Evolutionary conservation across 1,140 invertebrate genomes (phyloP).

Genomic region (Neodiprion fabricii): DNA sequence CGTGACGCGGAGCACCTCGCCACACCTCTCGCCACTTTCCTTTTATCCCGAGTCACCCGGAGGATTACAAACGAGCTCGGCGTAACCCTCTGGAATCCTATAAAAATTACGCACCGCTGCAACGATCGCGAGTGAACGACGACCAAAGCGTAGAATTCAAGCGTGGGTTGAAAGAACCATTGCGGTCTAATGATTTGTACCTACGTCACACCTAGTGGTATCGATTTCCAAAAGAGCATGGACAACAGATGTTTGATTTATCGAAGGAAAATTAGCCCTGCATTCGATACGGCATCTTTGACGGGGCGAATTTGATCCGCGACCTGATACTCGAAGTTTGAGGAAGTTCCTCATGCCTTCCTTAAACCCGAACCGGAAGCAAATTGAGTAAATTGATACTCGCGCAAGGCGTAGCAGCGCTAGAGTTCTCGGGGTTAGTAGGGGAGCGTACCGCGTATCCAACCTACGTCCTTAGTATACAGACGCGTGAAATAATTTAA

Average conservation of each 20-base stretch:
- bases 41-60: neutral
- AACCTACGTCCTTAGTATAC: neutral
- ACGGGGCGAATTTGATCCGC: neutral
- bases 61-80: neutral
- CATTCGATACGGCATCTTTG: too few relatives aligned
- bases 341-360: neutral
- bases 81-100: neutral
- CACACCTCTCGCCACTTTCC: slow-evolving; percentile 2
- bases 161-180: too few relatives aligned
- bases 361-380: neutral
- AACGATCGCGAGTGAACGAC: too few relatives aligned
- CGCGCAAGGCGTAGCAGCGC: neutral
- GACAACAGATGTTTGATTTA: too few relatives aligned
- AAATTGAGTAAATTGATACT: slow-evolving; percentile 1
- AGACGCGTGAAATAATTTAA: slow-evolving; percentile 3
- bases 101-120: too few relatives aligned
- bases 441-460: neutral
- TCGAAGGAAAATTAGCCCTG: too few relatives aligned
- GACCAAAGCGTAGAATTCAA: too few relatives aligned
- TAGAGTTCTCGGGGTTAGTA: neutral
- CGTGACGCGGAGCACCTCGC: neutral
- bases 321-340: neutral
- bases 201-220: too few relatives aligned
- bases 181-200: too few relatives aligned
- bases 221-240: too few relatives aligned